Conservation (phyloP, 37 sponge, comb jelly and placozoan genomes). For the Hormiphora californensis region DNA sequence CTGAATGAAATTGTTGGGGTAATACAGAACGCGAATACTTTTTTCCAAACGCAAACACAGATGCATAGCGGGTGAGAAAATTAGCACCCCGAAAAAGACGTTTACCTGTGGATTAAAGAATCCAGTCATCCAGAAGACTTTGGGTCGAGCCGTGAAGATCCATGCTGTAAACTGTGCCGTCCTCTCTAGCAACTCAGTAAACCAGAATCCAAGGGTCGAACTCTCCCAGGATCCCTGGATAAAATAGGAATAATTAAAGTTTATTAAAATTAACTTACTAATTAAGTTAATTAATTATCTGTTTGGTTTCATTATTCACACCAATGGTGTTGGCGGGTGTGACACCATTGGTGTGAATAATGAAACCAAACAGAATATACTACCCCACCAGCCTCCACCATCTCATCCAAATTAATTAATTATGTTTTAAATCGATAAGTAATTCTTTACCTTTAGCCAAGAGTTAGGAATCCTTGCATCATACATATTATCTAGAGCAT, state of each 20-base stretch:
- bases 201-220: conserved; percentile 95
- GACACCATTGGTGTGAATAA: too few species aligned
- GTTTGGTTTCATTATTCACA: too few species aligned
- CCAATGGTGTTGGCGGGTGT: too few species aligned
- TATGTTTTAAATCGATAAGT: not conserved
- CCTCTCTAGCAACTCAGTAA: conserved; percentile 90
- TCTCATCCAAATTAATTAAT: not conserved
- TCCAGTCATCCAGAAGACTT: conserved; percentile 97
- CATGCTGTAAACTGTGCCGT: conserved; percentile 82
- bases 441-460: conserved; percentile 73
- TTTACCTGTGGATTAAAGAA: conserved; percentile 97
- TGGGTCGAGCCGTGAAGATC: conserved; percentile 84
- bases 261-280: not conserved
- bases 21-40: not conserved
- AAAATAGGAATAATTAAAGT: not conserved
- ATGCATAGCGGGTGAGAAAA: too few species aligned
- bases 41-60: not conserved
- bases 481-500: conserved; percentile 90
- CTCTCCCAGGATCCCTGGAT: conserved; percentile 91
- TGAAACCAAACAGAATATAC: too few species aligned
- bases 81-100: too few species aligned
- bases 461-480: conserved; percentile 87
- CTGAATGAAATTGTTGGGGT: not conserved
- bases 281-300: not conserved
- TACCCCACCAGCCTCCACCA: too few species aligned